Base-by-base conservation (phyloP, 2,888 invertebrate genomes). In the Ormia ochracea region DNA sequence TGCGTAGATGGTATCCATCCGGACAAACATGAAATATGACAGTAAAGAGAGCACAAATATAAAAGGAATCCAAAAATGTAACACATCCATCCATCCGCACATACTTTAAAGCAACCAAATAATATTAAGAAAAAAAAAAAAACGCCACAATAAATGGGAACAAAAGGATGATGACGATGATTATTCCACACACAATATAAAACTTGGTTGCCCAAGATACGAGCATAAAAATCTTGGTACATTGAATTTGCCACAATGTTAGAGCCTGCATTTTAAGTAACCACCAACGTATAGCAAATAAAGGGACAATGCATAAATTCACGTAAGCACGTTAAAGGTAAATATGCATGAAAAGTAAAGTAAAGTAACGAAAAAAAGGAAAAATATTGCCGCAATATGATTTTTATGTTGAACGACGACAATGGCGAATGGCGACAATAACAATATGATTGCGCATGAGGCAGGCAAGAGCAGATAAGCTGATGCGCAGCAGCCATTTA, bases 21-120 rank as follows among this genome's bases (percentile, higher is more conserved):
- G 76, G 66, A 68, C 76, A 76, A 80, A 80, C 80, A 80, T 80
- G 80, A 80, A 80, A 80, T 80, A 80, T 80, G 80, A 80, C 80
- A 80, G 80, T 80, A 80, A 80, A 80, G 80, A 76, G 80, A 80
- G 80, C 80, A 80, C 80, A 80, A 76, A 76, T 76, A 80, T 68
- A 80, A 80, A 76, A 80, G 63, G 19, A 76, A 73, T 72, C 43
- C 76, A 76, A 76, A 43, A 68, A 41, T 74, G 74, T 74, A 74
- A 74, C 74, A 74, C 76, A 80, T 63, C 43, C 79, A 80, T 28
- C 54, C 26, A 48, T 28, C 74, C 50, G 56, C 31, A 61, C 17
- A 59, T 52, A 70, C 36, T 45, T 45, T n/a, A 26, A 19, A 54
- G 43, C 41, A 38, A 63, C 66, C 43, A 43, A 17, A 28, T 61